phyloP scores from a whole-genome alignment of 2,113 vertebrate species.

The Vanacampus margaritifer region DNA sequence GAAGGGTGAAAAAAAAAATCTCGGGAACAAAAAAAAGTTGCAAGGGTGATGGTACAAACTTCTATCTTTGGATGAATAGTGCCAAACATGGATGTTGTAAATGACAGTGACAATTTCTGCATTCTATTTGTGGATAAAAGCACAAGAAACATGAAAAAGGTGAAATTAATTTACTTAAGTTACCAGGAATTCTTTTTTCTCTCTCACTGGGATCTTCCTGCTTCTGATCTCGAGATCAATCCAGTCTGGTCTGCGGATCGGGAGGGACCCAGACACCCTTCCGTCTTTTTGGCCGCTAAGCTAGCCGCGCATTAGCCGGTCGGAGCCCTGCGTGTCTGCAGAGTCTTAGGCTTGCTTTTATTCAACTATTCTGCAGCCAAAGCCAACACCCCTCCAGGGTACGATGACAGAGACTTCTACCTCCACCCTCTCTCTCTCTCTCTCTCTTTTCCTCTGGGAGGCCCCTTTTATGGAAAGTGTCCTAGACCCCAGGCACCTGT shows the following conservation, averaged over 20 bases:
- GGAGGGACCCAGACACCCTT: slow-evolving; percentile 24
- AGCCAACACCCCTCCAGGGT: slow-evolving; percentile 58
- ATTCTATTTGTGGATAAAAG: slow-evolving; percentile 37
- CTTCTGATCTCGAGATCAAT: slow-evolving; percentile 9
- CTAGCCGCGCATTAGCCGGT: slow-evolving; percentile 39
- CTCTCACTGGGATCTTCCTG: slow-evolving; percentile 38
- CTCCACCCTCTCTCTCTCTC: slow-evolving; percentile 36
- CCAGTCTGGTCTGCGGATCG: not conserved
- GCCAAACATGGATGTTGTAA: slow-evolving; percentile 24
- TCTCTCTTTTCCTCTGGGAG: slow-evolving; percentile 41
- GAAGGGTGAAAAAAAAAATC: not conserved
- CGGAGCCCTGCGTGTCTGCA: slow-evolving; percentile 56
- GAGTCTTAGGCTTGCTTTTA: slow-evolving; percentile 57
- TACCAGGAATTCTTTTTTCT: slow-evolving; percentile 31
- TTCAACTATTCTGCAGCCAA: slow-evolving; percentile 52
- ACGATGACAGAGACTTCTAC: slow-evolving; percentile 57
- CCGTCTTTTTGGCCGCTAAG: slow-evolving; percentile 21
- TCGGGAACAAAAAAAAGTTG: too few species aligned
- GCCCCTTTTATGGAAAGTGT: slow-evolving; percentile 58
- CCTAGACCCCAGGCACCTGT: slow-evolving; percentile 51
- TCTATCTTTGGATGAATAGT: not conserved
- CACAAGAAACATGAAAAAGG: slow-evolving; percentile 37
- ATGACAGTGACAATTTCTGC: slow-evolving; percentile 38
- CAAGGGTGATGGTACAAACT: too few species aligned
- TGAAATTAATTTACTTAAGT: slow-evolving; percentile 20